Evolutionary conservation across 2,113 vertebrate species (phyloP).

Genomic region (Gavia stellata): DNA sequence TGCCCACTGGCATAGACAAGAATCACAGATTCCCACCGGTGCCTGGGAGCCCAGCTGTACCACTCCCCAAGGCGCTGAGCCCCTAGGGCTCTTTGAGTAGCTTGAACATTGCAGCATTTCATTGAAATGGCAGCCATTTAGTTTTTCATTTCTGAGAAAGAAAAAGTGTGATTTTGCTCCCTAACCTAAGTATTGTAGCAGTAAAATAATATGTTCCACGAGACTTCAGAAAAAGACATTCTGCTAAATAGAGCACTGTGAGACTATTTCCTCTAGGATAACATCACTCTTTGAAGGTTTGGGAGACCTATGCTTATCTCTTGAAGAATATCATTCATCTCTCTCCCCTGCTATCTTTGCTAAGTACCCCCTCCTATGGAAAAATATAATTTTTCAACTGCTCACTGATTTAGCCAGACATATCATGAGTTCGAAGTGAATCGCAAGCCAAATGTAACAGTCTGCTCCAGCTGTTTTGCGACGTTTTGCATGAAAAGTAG

Average conservation of each 20-base stretch:
- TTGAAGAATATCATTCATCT: background rate
- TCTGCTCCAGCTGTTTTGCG: background rate
- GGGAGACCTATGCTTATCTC: background rate
- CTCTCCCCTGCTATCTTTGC: background rate
- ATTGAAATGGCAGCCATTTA: background rate
- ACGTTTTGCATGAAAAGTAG: background rate
- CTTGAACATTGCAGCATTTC: background rate
- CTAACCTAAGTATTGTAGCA: background rate
- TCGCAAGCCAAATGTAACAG: background rate
- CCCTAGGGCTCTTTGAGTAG: background rate
- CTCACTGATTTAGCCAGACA: background rate
- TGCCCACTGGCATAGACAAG: background rate
- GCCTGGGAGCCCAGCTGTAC: background rate
- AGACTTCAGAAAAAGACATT: background rate
- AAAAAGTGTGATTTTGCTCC: background rate
- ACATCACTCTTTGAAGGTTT: background rate
- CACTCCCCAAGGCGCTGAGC: background rate
- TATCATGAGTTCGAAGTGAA: background rate
- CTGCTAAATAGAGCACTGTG: background rate
- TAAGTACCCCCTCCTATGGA: background rate
- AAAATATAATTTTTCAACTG: background rate
- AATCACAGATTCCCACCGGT: background rate
- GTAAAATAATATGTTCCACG: background rate
- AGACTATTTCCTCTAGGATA: background rate
- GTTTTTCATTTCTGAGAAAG: background rate